phyloP scores from a whole-genome alignment of 2,888 invertebrate species.

The Erebia epiphron region DNA sequence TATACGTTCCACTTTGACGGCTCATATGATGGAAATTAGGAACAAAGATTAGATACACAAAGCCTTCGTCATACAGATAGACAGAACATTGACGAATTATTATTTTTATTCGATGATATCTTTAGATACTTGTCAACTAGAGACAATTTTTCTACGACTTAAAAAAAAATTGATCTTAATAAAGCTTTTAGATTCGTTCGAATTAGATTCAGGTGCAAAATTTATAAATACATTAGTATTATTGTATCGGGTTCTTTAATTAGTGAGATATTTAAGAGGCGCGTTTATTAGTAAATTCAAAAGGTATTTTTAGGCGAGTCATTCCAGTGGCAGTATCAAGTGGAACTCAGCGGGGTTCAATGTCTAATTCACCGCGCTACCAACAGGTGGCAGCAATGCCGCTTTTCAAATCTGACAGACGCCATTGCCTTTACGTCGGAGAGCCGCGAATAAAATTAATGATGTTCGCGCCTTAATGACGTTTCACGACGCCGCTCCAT shows the following conservation, averaged over 20 bases:
- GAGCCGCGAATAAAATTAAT: conserved; percentile 83
- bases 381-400: conserved; percentile 80
- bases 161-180: conserved; percentile 25
- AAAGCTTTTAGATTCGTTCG: conserved; percentile 23
- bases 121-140: conserved; percentile 23
- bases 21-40: conserved; percentile 51
- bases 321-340: conserved; percentile 79
- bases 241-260: conserved; percentile 41
- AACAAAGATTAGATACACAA: conserved; percentile 43
- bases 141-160: conserved; percentile 26
- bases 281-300: conserved; percentile 41
- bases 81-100: conserved; percentile 18
- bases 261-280: conserved; percentile 37
- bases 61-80: conserved; percentile 34
- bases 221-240: conserved; percentile 28
- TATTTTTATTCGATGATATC: conserved; percentile 19
- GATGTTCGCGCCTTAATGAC: conserved; percentile 82
- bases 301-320: conserved; percentile 58
- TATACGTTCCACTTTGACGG: conserved; percentile 61
- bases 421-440: conserved; percentile 81
- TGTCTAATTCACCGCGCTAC: conserved; percentile 80
- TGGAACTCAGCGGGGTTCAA: conserved; percentile 75
- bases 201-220: conserved; percentile 20
- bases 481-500: conserved; percentile 82
- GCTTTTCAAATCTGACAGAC: conserved; percentile 82